Conservation (phyloP, 2,888 invertebrate species). For the Alcis repandata region DNA sequence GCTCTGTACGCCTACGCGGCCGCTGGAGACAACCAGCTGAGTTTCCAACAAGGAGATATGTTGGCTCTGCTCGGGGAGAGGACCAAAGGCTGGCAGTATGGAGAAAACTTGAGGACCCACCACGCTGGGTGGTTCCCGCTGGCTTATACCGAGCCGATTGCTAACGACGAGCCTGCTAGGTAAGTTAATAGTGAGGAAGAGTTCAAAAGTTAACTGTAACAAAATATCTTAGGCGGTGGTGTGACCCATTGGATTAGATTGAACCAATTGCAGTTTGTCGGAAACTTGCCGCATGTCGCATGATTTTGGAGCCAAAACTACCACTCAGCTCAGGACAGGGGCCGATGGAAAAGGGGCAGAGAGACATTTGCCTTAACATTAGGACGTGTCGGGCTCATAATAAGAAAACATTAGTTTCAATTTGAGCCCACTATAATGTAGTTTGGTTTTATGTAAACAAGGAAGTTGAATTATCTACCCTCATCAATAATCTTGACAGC, state of each 20-base stretch:
- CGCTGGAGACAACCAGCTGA: constrained; percentile 95
- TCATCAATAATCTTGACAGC: neutral
- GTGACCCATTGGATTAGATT: too few relatives aligned
- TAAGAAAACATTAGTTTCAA: too few relatives aligned
- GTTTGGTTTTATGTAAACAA: neutral
- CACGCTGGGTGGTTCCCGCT: constrained; percentile 98
- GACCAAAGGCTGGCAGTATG: constrained; percentile 98
- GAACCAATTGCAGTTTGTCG: too few relatives aligned
- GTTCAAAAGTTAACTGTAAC: neutral
- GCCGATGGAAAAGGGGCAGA: too few relatives aligned
- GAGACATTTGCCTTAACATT: too few relatives aligned
- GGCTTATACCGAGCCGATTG: constrained; percentile 95
- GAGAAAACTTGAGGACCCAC: constrained; percentile 97
- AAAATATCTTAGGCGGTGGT: too few relatives aligned
- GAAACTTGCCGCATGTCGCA: neutral
- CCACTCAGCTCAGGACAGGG: too few relatives aligned
- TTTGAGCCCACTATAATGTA: too few relatives aligned
- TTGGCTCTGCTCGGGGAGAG: constrained; percentile 95
- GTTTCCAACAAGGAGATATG: constrained; percentile 96
- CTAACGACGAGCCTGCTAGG: constrained; percentile 88
- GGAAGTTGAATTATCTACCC: neutral
- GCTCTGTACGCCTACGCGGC: constrained; percentile 96
- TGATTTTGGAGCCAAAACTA: neutral
- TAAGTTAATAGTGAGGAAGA: too few relatives aligned
- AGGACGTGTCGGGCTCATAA: too few relatives aligned